Base-by-base conservation (phyloP, 2,797 vertebrate genomes). In the Odontamblyopus rebecca region DNA sequence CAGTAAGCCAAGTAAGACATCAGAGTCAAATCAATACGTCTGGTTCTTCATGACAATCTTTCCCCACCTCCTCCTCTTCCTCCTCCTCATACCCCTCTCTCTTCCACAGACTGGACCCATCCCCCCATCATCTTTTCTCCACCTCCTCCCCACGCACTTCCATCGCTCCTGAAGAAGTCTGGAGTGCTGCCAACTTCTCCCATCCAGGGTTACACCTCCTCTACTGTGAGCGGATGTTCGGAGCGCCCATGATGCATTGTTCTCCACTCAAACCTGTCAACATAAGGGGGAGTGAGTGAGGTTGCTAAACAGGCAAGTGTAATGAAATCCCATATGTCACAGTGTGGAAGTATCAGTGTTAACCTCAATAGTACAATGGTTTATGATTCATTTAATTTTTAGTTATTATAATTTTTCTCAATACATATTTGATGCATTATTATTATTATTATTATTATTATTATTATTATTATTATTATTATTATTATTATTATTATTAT, bases 1-100 rank as follows among this genome's bases (percentile, higher is more conserved):
- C 41, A 11, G 41, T 44, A 3, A 44, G 70, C 78, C 62, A 65
- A 88, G 85, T 89, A 82, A 91, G 88, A 87, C 86, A 85, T 88
- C 85, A 86, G 26, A 67, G 1, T 75, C 69, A 82, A 51, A 75
- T 82, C 83, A 82, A 74, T 82, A 80, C 82, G 74, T 75, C 72
- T 83, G 72, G 66, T 76, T 88, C 82, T 72, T 79, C 82, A 62
- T 75, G 83, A 80, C 73, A 81, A 44, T 87, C 77, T 65, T 86
- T 71, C 68, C 69, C 54, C 73, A 80, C 73, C 83, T 78, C 86
- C 73, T 74, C 74, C 83, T 79, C 72, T 79, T 35, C 32, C 6
- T 35, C 68, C 38, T 35, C 32, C 6, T 35, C 69, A 38, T 35
- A 69, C 77, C 69, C 77, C 85, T n/a, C 57, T 82, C 85, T n/a